phyloP scores from a whole-genome alignment of 2,888 invertebrate species.

The Melinopterus prodromus region DNA sequence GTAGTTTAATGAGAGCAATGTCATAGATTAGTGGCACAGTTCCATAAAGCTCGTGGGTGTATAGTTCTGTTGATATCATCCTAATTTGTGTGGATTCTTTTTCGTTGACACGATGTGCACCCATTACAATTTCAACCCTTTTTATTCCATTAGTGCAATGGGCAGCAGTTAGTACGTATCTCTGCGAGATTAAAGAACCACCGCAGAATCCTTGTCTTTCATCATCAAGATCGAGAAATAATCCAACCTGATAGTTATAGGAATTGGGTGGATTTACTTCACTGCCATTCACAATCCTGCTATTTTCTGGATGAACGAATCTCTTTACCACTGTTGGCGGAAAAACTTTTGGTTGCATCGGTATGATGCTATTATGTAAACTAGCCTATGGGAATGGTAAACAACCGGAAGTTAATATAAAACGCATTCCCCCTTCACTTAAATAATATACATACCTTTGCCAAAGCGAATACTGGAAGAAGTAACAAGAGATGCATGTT shows the following conservation, averaged over 20 bases:
- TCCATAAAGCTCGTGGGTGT: conserved; percentile 42
- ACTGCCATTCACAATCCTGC: conserved; percentile 43
- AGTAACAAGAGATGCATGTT: not conserved
- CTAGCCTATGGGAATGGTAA: not conserved
- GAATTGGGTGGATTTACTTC: conserved; percentile 44
- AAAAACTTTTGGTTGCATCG: conserved; percentile 18
- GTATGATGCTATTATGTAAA: not conserved
- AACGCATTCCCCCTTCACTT: not conserved
- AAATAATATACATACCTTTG: not conserved
- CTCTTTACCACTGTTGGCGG: not conserved
- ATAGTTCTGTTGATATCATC: conserved; percentile 39
- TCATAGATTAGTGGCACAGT: conserved; percentile 56
- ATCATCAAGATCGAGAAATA: conserved; percentile 35
- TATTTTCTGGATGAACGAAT: not conserved
- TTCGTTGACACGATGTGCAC: conserved; percentile 50
- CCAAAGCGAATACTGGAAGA: not conserved
- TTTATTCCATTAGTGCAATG: conserved; percentile 61
- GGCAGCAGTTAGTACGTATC: conserved; percentile 65
- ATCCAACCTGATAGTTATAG: conserved; percentile 46
- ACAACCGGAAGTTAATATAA: not conserved
- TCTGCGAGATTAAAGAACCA: conserved; percentile 60
- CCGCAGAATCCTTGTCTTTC: conserved; percentile 63
- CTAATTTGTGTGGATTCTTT: conserved; percentile 50
- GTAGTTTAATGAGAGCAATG: conserved; percentile 60
- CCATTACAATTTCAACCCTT: conserved; percentile 44